Conservation (phyloP, 2,888 invertebrate species). For the Cremastinae sp. region DNA sequence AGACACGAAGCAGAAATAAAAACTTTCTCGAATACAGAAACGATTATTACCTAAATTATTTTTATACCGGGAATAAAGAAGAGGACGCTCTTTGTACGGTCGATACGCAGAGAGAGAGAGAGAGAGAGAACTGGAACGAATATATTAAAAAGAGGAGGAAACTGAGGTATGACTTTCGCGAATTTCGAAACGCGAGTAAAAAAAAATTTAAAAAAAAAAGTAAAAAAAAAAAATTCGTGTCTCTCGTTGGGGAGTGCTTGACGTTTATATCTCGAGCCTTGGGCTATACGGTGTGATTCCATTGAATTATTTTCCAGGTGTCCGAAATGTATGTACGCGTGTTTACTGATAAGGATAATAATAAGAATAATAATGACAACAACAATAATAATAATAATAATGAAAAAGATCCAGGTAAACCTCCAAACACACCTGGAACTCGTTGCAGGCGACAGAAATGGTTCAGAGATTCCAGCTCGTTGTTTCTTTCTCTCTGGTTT, state of each 20-base stretch:
- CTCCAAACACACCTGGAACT: conserved; percentile 54
- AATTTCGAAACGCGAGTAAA: conserved; percentile 11
- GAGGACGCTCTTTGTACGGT: conserved; percentile 23
- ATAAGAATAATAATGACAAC: too few species aligned
- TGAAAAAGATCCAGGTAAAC: too few species aligned
- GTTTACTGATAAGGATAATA: conserved; percentile 32
- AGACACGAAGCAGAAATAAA: background rate
- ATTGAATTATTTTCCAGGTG: conserved; percentile 60
- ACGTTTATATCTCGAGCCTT: conserved; percentile 56
- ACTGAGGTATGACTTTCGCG: conserved; percentile 35
- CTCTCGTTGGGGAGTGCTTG: conserved; percentile 28
- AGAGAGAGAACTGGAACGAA: conserved; percentile 16
- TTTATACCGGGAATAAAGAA: conserved; percentile 41
- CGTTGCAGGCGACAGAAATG: conserved; percentile 35
- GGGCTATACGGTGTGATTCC: conserved; percentile 30
- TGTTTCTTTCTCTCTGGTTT: conserved; percentile 7
- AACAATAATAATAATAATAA: too few species aligned
- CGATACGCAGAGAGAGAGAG: conserved; percentile 19
- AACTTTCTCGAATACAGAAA: conserved; percentile 7
- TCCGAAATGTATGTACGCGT: conserved; percentile 39
- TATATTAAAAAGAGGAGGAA: conserved; percentile 9
- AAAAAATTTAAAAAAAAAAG: conserved; percentile 10
- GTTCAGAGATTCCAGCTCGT: conserved; percentile 57
- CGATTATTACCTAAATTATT: conserved; percentile 32
- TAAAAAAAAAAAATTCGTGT: conserved; percentile 38